These are phyloP conservation scores for Drosophila quinaria DNA, from an alignment of 2,888 invertebrate genomes.

Conservation along the genomic window DNA sequence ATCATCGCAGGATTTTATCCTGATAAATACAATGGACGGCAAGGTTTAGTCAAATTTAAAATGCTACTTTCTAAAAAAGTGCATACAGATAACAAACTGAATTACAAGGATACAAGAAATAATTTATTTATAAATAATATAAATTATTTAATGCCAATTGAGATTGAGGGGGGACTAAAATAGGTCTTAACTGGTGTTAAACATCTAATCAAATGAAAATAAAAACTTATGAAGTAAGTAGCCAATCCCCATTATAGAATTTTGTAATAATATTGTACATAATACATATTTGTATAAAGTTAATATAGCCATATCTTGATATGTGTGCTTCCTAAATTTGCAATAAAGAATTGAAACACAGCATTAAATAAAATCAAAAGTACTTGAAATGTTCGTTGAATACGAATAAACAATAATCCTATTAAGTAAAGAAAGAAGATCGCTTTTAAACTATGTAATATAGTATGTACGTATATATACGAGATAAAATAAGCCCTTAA, in stretches of 20 bases:
- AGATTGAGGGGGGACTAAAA: slow-evolving; percentile 11
- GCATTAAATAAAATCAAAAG: slow-evolving; percentile 24
- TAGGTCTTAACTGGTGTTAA: neutral
- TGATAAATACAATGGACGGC: slow-evolving; percentile 37
- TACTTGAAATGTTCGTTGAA: slow-evolving; percentile 28
- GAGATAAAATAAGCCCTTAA: slow-evolving; percentile 68
- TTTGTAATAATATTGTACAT: slow-evolving; percentile 20
- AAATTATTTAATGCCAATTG: slow-evolving; percentile 26
- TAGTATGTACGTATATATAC: slow-evolving; percentile 43
- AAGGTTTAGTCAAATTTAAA: slow-evolving; percentile 12
- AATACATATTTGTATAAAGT: slow-evolving; percentile 10
- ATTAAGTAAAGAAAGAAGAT: slow-evolving; percentile 38
- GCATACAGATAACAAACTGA: slow-evolving; percentile 19
- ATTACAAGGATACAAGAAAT: slow-evolving; percentile 15
- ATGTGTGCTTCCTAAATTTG: slow-evolving; percentile 36
- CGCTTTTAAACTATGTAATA: slow-evolving; percentile 45
- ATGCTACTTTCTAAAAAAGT: slow-evolving; percentile 24
- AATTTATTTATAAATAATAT: slow-evolving; percentile 4
- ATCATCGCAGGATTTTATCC: slow-evolving; percentile 9
- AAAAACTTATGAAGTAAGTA: slow-evolving; percentile 10
- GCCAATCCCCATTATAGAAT: slow-evolving; percentile 9
- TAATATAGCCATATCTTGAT: slow-evolving; percentile 14
- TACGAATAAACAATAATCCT: slow-evolving; percentile 57
- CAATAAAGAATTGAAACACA: slow-evolving; percentile 31
- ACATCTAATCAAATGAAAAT: slow-evolving; percentile 14